Percentiles rank a stretch among this genome's conserved stretches.
Evolutionary conservation across 2,113 vertebrate genomes (phyloP).

Genomic region (Antigone vipio): DNA sequence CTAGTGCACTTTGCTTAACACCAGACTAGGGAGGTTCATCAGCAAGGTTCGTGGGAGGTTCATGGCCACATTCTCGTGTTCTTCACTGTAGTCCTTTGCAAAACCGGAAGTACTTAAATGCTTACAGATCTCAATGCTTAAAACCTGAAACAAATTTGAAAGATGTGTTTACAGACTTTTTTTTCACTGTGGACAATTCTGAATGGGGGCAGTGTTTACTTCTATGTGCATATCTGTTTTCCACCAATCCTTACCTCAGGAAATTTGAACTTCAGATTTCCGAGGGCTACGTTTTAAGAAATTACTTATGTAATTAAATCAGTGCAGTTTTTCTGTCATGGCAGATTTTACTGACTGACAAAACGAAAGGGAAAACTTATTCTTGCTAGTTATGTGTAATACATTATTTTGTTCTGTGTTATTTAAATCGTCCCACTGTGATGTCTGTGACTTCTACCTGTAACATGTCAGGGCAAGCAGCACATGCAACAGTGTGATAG

Average conservation of each 20-base stretch:
- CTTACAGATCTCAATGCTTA: neutral
- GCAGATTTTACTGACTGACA: neutral
- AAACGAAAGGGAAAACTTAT: neutral
- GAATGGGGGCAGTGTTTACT: neutral
- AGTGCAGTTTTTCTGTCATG: neutral
- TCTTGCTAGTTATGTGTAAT: neutral
- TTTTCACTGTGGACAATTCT: neutral
- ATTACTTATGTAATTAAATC: neutral
- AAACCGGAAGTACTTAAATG: neutral
- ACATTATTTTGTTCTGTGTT: neutral
- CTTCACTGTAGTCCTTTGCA: neutral
- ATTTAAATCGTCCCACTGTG: neutral
- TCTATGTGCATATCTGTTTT: neutral
- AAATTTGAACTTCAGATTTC: neutral
- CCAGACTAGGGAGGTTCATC: neutral
- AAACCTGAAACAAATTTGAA: neutral
- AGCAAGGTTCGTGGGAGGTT: neutral
- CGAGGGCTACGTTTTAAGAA: neutral
- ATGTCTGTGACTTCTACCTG: neutral
- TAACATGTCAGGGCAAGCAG: neutral
- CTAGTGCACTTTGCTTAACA: accelerated
- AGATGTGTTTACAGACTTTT: neutral
- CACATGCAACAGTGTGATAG: neutral
- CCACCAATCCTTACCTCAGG: neutral
- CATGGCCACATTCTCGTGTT: neutral